Percentiles rank a stretch among this genome's conserved stretches.
phyloP scores from a whole-genome alignment of 2,888 invertebrate genomes.

The Hypselothyrea guttata region DNA sequence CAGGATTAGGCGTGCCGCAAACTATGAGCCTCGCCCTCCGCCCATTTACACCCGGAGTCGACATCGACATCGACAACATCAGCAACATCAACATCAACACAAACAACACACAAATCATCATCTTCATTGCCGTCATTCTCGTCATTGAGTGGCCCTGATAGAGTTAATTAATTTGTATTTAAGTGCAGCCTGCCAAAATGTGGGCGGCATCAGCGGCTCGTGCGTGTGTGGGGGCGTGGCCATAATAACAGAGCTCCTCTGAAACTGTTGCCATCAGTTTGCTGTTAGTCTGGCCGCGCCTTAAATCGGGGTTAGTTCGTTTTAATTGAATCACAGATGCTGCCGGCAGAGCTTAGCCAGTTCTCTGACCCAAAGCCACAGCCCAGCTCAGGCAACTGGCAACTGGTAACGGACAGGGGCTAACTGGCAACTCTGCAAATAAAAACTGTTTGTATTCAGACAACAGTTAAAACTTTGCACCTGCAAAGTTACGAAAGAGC shows the following conservation, averaged over 20 bases:
- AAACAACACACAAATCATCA: conserved; percentile 20
- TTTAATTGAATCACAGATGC: conserved; percentile 5
- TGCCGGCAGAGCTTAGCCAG: too few relatives aligned
- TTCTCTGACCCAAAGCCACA: background rate
- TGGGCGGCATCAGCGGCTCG: conserved; percentile 1
- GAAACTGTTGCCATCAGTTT: too few relatives aligned
- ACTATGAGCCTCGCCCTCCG: conserved; percentile 56
- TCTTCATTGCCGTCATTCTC: conserved; percentile 13
- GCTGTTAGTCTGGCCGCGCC: background rate
- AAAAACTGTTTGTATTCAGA: background rate
- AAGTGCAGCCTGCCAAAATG: conserved; percentile 38
- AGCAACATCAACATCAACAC: conserved; percentile 5
- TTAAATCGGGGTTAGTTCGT: conserved; percentile 10
- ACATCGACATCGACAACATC: conserved; percentile 15
- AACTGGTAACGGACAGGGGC: too few relatives aligned
- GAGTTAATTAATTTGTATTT: conserved; percentile 75
- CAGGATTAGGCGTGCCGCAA: conserved; percentile 72
- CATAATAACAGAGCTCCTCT: conserved; percentile 7
- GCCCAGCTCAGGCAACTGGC: background rate
- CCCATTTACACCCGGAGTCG: conserved; percentile 1
- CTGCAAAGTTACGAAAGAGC: background rate
- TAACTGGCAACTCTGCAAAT: too few relatives aligned
- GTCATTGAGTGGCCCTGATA: conserved; percentile 34
- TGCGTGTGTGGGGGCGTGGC: conserved; percentile 15
- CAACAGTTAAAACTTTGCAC: background rate